phyloP scores from a whole-genome alignment of 2,113 vertebrate species.

The Osmerus mordax region DNA sequence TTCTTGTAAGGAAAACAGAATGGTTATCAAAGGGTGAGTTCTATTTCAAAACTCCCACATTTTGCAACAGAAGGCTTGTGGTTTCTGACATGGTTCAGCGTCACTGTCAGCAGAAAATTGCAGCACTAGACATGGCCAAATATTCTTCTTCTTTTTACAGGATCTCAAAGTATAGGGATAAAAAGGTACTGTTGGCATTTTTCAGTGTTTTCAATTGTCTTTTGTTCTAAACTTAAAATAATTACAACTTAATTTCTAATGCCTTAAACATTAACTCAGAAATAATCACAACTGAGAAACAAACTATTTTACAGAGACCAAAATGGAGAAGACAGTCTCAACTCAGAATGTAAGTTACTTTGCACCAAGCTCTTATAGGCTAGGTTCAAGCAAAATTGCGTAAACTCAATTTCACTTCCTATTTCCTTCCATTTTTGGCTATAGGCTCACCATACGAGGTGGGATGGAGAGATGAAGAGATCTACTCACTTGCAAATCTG shows the following conservation, averaged over 20 bases:
- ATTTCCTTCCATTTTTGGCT: not conserved
- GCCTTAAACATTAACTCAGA: not conserved
- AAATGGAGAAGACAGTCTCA: not conserved
- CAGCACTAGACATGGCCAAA: not conserved
- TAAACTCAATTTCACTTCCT: too few relatives aligned
- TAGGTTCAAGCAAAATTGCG: too few relatives aligned
- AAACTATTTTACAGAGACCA: slow-evolving; percentile 8
- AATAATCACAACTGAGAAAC: not conserved
- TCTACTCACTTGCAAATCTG: slow-evolving; percentile 9
- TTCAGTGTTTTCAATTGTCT: too few relatives aligned
- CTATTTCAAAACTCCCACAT: not conserved
- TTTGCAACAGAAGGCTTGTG: not conserved
- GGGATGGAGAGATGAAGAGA: not conserved
- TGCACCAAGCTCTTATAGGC: too few relatives aligned
- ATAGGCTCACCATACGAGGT: slow-evolving; percentile 13
- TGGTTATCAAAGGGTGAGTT: not conserved
- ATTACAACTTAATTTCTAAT: too few relatives aligned
- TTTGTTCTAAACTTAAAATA: too few relatives aligned
- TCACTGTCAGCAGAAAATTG: too few relatives aligned
- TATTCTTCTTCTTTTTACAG: not conserved
- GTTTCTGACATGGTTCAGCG: not conserved
- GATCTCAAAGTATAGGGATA: not conserved
- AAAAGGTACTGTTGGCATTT: slow-evolving; percentile 1
- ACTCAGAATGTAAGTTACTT: slow-evolving; percentile 13
- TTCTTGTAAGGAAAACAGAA: slow-evolving; percentile 10